A percentile compares a stretch with the other conserved stretches of the same genome.
Evolutionary conservation across 92 coral and sea anemone species (phyloP).

Genomic region (Porites rus): DNA sequence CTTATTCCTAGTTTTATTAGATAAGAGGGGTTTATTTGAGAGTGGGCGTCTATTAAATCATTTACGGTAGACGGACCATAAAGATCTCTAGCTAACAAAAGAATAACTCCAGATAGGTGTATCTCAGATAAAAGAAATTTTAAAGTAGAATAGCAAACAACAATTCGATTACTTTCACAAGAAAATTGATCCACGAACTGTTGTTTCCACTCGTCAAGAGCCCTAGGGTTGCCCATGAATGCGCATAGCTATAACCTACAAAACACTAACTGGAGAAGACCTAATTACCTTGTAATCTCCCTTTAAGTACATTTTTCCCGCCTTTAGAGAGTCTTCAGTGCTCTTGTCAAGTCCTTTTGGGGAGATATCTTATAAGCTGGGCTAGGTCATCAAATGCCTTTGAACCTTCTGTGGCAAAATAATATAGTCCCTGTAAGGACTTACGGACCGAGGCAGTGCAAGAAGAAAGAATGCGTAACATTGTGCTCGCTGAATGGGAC

Average conservation of each 20-base stretch:
- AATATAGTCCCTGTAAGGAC: slow-evolving; percentile 59
- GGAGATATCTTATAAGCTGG: neutral
- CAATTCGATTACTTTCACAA: too few species aligned
- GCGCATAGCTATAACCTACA: neutral
- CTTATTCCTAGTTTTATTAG: too few species aligned
- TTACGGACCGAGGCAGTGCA: slow-evolving; percentile 55
- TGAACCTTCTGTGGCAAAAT: slow-evolving; percentile 49
- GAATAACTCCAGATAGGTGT: too few species aligned
- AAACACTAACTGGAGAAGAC: neutral
- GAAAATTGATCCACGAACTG: too few species aligned
- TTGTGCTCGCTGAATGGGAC: slow-evolving; percentile 51
- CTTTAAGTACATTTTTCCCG: slow-evolving; percentile 50
- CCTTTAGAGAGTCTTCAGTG: slow-evolving; percentile 48
- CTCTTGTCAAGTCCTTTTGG: neutral
- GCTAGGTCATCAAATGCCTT: slow-evolving; percentile 55
- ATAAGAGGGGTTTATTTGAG: too few species aligned
- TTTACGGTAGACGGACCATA: too few species aligned
- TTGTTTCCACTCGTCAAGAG: neutral
- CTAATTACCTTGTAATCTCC: slow-evolving; percentile 48
- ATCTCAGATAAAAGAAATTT: too few species aligned
- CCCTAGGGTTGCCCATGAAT: neutral
- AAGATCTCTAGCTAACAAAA: too few species aligned
- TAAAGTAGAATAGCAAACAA: too few species aligned
- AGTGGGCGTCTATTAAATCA: too few species aligned
- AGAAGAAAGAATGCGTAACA: slow-evolving; percentile 41